Evolutionary conservation across 2,113 vertebrate species (phyloP), one percentile per base, ranked within the genome.

Genomic region (Melierax canorus): DNA sequence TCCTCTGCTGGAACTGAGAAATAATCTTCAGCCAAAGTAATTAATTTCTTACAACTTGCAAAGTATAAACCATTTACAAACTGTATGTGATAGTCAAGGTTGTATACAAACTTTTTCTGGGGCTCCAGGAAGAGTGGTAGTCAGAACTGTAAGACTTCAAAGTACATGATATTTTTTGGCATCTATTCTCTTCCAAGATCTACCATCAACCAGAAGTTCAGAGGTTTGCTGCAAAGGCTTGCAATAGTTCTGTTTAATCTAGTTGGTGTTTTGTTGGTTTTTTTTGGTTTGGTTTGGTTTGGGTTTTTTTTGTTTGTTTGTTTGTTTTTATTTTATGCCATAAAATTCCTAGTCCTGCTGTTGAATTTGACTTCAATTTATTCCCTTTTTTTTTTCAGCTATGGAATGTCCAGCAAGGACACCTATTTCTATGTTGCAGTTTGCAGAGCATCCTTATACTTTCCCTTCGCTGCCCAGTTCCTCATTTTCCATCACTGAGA

Each of bases 21-120:
- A 79, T 58, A 86, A 63, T 75, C n/a, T 53, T 86, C 51, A 86
- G 75, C 92, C 51, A 56, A 95, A 92, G 41, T 76, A 96, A 97
- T 77, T 88, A 94, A 85, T 86, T 94, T 94, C 60, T 91, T 41
- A 68, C 29, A 93, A 91, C 43, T 66, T 95, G 8, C 8, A 34
- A 66, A 72, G n/a, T 48, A 34, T n/a, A 76, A 96, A 76, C 10
- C 10, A 20, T 84, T 95, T 90, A 51, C 30, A 94, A 92, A 87
- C 56, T 84, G 39, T 12, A 72, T 46, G 6, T 59, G 69, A 82
- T 45, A 89, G 11, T 32, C 60, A 81, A 68, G 15, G 50, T 59
- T 84, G 60, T 29, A 84, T 41, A 32, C 30, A 62, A 39, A 93
- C 30, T 90, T 95, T 96, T 71, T 23, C 39, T 60, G 68, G 32